phyloP scores from a whole-genome alignment of 2,113 vertebrate genomes.

The Naja naja region DNA sequence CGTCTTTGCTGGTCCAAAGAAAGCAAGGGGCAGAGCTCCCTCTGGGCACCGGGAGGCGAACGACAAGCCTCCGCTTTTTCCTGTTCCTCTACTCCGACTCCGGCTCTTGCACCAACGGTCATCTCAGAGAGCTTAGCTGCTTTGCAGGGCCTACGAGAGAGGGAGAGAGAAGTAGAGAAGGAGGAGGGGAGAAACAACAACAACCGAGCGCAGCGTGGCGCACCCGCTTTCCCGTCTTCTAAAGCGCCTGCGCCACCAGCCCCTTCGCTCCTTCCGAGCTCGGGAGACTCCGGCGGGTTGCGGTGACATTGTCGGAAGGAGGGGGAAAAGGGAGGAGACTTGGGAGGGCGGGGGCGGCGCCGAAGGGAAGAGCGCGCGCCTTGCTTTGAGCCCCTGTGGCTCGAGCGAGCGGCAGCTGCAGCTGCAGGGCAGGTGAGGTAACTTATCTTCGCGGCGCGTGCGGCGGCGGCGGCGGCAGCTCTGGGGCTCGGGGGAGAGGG shows the following conservation, averaged over 20 bases:
- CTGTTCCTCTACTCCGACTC: constrained; percentile 30
- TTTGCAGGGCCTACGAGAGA: neutral
- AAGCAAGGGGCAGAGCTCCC: constrained; percentile 31
- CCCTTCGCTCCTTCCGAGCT: neutral
- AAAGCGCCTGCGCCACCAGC: constrained; percentile 7
- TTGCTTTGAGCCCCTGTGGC: constrained; percentile 2
- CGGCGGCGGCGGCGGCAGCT: neutral
- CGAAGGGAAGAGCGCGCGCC: neutral
- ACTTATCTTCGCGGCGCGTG: constrained; percentile 17
- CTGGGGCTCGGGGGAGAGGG: neutral
- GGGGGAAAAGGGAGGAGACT: constrained; percentile 15
- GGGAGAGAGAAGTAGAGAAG: neutral
- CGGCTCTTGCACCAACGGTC: constrained; percentile 22
- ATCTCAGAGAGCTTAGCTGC: constrained; percentile 40
- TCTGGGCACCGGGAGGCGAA: constrained; percentile 51
- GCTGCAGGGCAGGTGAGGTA: neutral
- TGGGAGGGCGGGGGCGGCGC: constrained; percentile 11
- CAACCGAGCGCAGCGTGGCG: neutral
- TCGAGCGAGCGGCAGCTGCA: constrained; percentile 39
- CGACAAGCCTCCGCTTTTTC: constrained; percentile 46
- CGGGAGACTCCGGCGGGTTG: constrained; percentile 7
- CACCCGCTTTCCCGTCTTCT: neutral
- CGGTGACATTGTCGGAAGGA: constrained; percentile 54
- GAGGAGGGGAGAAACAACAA: neutral
- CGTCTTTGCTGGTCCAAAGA: neutral